Evolutionary conservation across 2,113 vertebrate genomes (phyloP).

Genomic region (Chionomys nivalis): DNA sequence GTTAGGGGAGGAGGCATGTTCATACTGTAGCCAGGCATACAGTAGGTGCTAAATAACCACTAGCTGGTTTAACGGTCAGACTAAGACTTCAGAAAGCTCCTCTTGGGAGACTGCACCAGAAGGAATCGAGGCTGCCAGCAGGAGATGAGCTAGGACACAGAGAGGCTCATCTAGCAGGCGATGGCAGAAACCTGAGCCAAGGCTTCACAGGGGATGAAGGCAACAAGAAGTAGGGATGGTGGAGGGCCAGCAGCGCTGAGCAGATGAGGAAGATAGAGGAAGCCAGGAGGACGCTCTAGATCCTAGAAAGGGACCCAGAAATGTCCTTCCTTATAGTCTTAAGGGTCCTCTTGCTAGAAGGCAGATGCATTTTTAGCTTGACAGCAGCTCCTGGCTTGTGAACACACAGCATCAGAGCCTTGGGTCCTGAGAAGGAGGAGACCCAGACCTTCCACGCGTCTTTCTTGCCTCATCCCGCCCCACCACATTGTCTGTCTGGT

Average conservation of each 20-base stretch:
- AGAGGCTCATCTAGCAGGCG: background rate
- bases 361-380: slow-evolving; percentile 7
- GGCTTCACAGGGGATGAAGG: rapidly evolving
- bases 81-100: background rate
- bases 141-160: background rate
- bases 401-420: slow-evolving; percentile 2
- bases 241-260: no score
- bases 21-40: background rate
- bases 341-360: background rate
- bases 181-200: background rate
- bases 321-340: background rate
- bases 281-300: background rate
- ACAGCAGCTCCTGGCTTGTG: background rate
- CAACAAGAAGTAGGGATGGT: background rate
- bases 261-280: background rate
- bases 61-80: background rate
- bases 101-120: background rate
- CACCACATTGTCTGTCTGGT: slow-evolving; percentile 40
- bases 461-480: slow-evolving; percentile 14
- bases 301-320: background rate
- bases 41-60: background rate
- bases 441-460: background rate
- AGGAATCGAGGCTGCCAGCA: background rate
- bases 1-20: no score
- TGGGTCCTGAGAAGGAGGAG: slow-evolving; percentile 50